phyloP scores from a whole-genome alignment of 2,888 invertebrate species.

The Neocrepidodera transversa region DNA sequence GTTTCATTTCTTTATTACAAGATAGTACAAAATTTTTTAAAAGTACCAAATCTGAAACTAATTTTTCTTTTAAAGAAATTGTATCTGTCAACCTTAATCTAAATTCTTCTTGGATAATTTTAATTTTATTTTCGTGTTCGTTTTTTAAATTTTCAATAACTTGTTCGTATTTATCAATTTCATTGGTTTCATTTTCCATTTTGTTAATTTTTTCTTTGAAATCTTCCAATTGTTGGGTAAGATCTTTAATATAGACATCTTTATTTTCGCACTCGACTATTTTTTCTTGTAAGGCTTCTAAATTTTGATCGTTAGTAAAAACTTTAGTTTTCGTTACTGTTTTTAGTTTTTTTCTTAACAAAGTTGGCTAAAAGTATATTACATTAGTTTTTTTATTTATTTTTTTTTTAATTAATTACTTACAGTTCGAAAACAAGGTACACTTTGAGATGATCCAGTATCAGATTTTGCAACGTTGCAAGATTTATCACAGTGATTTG shows the following conservation, averaged over 20 bases:
- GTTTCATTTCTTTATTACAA: conserved; percentile 16
- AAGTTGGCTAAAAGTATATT: conserved; percentile 50
- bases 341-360: conserved; percentile 47
- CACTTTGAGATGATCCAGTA: conserved; percentile 32
- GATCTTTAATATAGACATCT: conserved; percentile 62
- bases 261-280: conserved; percentile 64
- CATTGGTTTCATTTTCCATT: conserved; percentile 58
- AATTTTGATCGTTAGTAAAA: conserved; percentile 29
- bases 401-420: conserved; percentile 18
- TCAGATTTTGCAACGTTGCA: conserved; percentile 48
- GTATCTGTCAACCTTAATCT: conserved; percentile 59
- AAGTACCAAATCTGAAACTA: conserved; percentile 34
- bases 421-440: conserved; percentile 38
- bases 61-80: conserved; percentile 54
- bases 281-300: conserved; percentile 63
- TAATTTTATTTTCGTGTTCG: conserved; percentile 57
- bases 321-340: conserved; percentile 1
- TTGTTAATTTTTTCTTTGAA: conserved; percentile 60
- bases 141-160: conserved; percentile 60
- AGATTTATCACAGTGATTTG: conserved; percentile 43
- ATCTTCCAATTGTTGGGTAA: conserved; percentile 63
- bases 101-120: conserved; percentile 58
- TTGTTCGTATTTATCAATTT: conserved; percentile 56
- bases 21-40: conserved; percentile 37
- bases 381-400: too few species aligned